Evolutionary conservation across 1,140 invertebrate genomes (phyloP).

Genomic region (Sitophilus oryzae): DNA sequence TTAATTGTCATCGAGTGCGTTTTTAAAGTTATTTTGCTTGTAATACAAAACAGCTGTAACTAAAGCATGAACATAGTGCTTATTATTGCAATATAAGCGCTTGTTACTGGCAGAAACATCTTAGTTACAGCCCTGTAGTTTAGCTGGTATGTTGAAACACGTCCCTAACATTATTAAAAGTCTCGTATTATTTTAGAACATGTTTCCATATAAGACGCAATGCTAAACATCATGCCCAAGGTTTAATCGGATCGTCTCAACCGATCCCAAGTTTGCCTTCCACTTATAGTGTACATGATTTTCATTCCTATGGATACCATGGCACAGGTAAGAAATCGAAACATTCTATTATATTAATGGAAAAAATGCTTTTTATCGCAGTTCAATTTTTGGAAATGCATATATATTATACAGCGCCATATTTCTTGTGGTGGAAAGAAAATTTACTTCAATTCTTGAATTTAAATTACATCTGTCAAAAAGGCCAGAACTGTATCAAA

Average conservation of each 20-base stretch:
- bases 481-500: too few species aligned
- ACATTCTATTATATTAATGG: not conserved
- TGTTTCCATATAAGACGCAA: conserved; percentile 86
- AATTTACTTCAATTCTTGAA: too few species aligned
- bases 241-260: conserved; percentile 47
- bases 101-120: too few species aligned
- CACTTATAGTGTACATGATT: conserved; percentile 91
- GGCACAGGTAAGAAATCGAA: conserved; percentile 50
- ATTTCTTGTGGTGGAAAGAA: too few species aligned
- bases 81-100: not conserved
- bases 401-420: too few species aligned
- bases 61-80: not conserved
- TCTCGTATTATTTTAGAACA: conserved; percentile 53
- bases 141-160: too few species aligned
- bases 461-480: too few species aligned
- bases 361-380: not conserved
- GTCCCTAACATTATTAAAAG: too few species aligned
- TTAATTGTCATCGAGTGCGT: conserved; percentile 2
- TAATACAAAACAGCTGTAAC: conserved; percentile 3
- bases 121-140: too few species aligned
- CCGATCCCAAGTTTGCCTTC: conserved; percentile 81
- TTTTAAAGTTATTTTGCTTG: conserved; percentile 1
- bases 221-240: conserved; percentile 61
- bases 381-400: not conserved
- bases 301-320: conserved; percentile 77